Percentiles rank a stretch among this genome's conserved stretches.
phyloP scores from a whole-genome alignment of 2,888 invertebrate species.

The Leucoptera coffeella region DNA sequence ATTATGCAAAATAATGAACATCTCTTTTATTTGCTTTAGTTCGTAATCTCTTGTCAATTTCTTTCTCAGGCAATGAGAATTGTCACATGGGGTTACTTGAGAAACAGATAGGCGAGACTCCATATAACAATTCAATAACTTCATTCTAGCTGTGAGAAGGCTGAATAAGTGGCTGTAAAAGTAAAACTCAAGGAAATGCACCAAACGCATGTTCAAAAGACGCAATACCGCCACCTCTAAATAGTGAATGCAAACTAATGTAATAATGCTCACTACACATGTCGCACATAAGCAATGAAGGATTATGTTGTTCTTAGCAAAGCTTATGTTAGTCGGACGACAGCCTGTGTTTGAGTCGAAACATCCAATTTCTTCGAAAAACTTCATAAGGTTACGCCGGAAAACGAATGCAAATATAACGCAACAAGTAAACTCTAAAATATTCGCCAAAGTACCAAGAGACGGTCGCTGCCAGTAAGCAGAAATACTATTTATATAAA shows the following conservation, averaged over 20 bases:
- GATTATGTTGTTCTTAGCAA: background rate
- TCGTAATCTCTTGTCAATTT: background rate
- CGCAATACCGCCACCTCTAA: slow-evolving; percentile 1
- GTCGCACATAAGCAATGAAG: background rate
- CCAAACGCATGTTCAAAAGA: slow-evolving; percentile 10
- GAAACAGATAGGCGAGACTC: slow-evolving; percentile 11
- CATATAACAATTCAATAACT: slow-evolving; percentile 18
- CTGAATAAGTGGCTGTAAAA: slow-evolving; percentile 21
- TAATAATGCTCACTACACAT: background rate
- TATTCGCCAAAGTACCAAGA: too few relatives aligned
- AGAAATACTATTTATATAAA: too few relatives aligned
- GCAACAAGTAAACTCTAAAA: too few relatives aligned
- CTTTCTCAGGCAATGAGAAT: background rate
- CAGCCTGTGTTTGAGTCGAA: slow-evolving; percentile 17
- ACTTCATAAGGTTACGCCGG: too few relatives aligned
- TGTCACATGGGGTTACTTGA: background rate
- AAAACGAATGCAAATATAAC: too few relatives aligned
- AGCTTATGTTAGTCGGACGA: slow-evolving; percentile 11
- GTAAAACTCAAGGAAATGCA: slow-evolving; percentile 15
- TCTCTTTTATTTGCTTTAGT: background rate
- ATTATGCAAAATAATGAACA: too few relatives aligned
- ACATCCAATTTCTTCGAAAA: too few relatives aligned
- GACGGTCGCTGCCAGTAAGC: too few relatives aligned
- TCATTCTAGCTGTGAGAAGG: slow-evolving; percentile 16
- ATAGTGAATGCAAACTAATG: background rate